Evolutionary conservation across 2,797 vertebrate genomes (phyloP), one percentile per base, ranked within the genome.

Genomic region (Luscinia megarhynchos): DNA sequence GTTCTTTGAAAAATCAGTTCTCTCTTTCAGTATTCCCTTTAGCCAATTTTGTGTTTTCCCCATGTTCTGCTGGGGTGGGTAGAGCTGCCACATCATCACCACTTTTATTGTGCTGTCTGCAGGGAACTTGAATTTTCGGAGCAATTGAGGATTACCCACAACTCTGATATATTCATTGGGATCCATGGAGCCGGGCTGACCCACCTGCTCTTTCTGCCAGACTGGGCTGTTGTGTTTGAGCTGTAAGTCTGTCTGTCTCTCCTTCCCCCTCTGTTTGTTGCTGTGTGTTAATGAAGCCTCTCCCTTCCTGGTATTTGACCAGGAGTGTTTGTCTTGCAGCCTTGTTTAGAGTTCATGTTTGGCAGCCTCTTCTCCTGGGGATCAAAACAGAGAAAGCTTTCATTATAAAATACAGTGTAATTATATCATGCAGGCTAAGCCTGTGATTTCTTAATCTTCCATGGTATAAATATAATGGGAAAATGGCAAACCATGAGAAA

Each of bases 131-230:
- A 98, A 30, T 99, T 99, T 98, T 97, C 98, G 24, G 98, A 99
- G 93, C 99, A 99, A 54, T 40, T 99, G 93, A 98, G 94, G 89
- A 98, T 99, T 95, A 99, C 99, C 9, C 98, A 99, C 96, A 99
- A 99, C 98, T 99, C 99, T 5, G 99, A 99, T 96, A 98, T 99
- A 95, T 99, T 99, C 94, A 99, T 99, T 41, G 99, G 99, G 81
- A 99, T 99, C 97, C 99, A 99, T 0, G 99, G 99, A 87, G 99
- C 99, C 9, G 99, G 99, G 10, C 99, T 99, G 83, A 99, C 99
- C 19, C 99, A 99, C 95, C 97, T 99, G 89, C 98, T 99, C 80
- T 99, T 99, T 94, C 98, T 99, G 36, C 99, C 99, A 7, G 99
- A 99, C 98, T 99, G 99, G 99, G 99, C 99, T 82, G 98, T 99